Conservation (phyloP, 2,888 invertebrate genomes). For the Stenolophus ochropezus region DNA sequence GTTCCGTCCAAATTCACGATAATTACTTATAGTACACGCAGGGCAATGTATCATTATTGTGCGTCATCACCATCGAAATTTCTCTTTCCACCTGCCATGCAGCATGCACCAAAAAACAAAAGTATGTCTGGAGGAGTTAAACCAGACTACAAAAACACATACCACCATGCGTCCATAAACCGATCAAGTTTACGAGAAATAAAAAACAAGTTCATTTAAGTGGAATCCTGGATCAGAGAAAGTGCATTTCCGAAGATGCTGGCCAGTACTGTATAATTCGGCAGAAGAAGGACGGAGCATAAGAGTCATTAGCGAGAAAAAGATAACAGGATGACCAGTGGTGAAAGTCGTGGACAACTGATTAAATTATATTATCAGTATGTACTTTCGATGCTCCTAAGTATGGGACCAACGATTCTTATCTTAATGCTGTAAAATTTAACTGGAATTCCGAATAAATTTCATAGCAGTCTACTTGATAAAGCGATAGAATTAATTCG, state of each 20-base stretch:
- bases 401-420: not conserved
- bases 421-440: not conserved
- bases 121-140: constrained; percentile 10
- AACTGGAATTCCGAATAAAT: not conserved
- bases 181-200: constrained; percentile 20
- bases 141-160: constrained; percentile 15
- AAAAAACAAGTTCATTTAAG: constrained; percentile 41
- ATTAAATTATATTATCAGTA: constrained; percentile 37
- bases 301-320: not conserved
- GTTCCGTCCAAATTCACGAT: constrained; percentile 2
- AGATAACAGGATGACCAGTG: not conserved
- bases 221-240: constrained; percentile 40
- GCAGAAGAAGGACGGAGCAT: not conserved
- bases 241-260: constrained; percentile 27
- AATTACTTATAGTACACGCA: not conserved
- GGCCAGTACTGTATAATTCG: constrained; percentile 19
- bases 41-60: constrained; percentile 19
- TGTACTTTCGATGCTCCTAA: not conserved
- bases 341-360: constrained; percentile 33
- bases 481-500: not conserved
- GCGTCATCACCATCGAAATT: constrained; percentile 12
- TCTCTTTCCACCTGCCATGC: constrained; percentile 14
- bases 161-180: constrained; percentile 3
- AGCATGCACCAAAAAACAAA: constrained; percentile 2
- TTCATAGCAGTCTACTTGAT: not conserved